Evolutionary conservation across 2,113 vertebrate genomes (phyloP), one percentile per base, ranked within the genome.

Genomic region (Aegotheles bennettii): DNA sequence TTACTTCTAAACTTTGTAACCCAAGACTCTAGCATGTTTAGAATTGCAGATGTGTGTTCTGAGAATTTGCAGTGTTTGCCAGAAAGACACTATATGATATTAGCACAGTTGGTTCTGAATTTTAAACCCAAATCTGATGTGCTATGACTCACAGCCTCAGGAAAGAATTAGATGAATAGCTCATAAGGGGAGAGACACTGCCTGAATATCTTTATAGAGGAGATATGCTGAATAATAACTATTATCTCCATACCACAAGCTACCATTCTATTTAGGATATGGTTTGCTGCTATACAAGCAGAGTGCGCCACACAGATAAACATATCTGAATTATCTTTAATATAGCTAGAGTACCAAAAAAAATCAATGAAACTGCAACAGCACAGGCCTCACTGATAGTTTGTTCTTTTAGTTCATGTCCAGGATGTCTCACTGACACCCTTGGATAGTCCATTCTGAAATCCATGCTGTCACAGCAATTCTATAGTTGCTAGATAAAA

Each of bases 1-100:
- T 77, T 53, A 47, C 60, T 89, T 77, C 90, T 87, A 80, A 90
- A 88, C 90, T 94, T 90, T 48, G 88, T 48, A 96, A 84, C 90
- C 83, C 85, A 84, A 84, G 83, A 67, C 91, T 88, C 87, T 60
- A 88, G 71, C 83, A 67, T 14, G 71, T 78, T 97, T 94, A 94
- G 90, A 96, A 96, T 95, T 96, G 93, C 93, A 97, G 95, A 97
- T 96, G 94, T 93, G 91, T 53, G 83, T 93, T 97, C 93, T 87
- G 94, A 96, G 83, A 96, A 94, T 93, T 94, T 96, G 94, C 95
- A 86, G 68, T 65, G 86, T 96, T 96, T 97, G 94, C 90, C 96
- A 96, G 90, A 95, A 96, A 95, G 92, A 95, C 76, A 89, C 94
- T 96, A 94, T 86, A 96, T 92, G 95, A 94, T 96, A 97, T 97